Evolutionary conservation across 2,888 invertebrate genomes (phyloP).

Genomic region (Acanthoscelides obtectus): DNA sequence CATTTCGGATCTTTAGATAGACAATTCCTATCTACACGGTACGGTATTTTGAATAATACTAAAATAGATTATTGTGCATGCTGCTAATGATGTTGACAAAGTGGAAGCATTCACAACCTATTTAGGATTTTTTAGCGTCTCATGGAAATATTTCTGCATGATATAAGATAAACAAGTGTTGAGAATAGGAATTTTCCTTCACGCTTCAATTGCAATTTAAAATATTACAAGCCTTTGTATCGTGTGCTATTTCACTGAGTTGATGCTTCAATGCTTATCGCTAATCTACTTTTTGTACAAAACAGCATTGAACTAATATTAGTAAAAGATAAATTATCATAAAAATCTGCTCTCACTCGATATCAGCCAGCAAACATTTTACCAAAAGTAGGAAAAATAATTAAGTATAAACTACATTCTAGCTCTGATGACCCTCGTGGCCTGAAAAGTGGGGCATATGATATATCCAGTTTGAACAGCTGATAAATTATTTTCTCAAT

Average conservation of each 20-base stretch:
- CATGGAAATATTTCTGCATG: neutral
- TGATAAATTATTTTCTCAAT: neutral
- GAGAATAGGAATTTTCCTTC: neutral
- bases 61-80: no score
- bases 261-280: neutral
- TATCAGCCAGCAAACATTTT: neutral
- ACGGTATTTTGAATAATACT: no score
- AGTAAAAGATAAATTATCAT: neutral
- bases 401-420: conserved; percentile 8
- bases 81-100: no score
- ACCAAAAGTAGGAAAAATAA: conserved; percentile 12
- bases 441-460: conserved; percentile 14
- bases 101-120: neutral
- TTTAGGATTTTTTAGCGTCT: neutral
- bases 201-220: neutral
- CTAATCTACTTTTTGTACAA: neutral
- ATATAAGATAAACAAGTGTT: neutral
- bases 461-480: neutral
- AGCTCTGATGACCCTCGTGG: conserved; percentile 19
- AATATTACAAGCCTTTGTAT: neutral
- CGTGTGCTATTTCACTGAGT: neutral
- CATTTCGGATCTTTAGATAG: no score
- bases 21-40: no score
- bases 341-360: neutral
- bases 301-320: neutral